Base-by-base conservation (phyloP, 2,888 invertebrate genomes). In the Galerucella calmariensis region DNA sequence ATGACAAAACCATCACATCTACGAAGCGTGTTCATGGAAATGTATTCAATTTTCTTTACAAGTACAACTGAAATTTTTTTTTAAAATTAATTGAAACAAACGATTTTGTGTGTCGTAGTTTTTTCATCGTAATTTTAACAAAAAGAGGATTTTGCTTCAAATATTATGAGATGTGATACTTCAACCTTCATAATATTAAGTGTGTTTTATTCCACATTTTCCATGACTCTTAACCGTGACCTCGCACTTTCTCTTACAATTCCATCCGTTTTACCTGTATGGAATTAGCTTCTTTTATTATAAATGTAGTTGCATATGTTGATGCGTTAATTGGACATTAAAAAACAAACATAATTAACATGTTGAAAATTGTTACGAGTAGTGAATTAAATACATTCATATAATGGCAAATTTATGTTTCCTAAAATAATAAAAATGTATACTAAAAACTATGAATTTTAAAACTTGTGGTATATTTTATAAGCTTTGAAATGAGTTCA, bases 361-460 rank as follows among this genome's bases (percentile, higher is more conserved):
- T 16, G 56, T 56, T 56, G 10, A 56, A 20, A 41, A 56, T 56
- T 56, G 9, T 56, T 56, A 56, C 16, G 11, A 56, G 20, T 3
- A 10, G 20, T 56, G 16, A 56, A 56, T 20, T 56, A 10, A 20
- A 56, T 2, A 3, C 16, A 56, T 11, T 56, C n/a, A 20, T 56
- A 20, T 16, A 56, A 56, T 16, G 2, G 56, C 56, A 56, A 56
- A 56, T 56, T 56, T 56, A 20, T 56, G 56, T 56, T 56, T 56
- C 56, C 56, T 56, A 5, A 56, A 27, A 11, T 56, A 56, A 20
- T 20, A 56, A 16, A 20, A 10, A 48, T 48, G 48, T 14, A 0
- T 46, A 46, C 46, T 12, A 46, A 11, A 12, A 2, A 46, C 35
- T 5, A 35, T 41, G 8, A 8, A 41, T 41, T 41, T 41, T 41